Percentiles rank a stretch among this genome's conserved stretches.
These are phyloP conservation scores for Rhabdophis nuchalis DNA, from an alignment of 2,797 vertebrate genomes.

Conservation along the genomic window DNA sequence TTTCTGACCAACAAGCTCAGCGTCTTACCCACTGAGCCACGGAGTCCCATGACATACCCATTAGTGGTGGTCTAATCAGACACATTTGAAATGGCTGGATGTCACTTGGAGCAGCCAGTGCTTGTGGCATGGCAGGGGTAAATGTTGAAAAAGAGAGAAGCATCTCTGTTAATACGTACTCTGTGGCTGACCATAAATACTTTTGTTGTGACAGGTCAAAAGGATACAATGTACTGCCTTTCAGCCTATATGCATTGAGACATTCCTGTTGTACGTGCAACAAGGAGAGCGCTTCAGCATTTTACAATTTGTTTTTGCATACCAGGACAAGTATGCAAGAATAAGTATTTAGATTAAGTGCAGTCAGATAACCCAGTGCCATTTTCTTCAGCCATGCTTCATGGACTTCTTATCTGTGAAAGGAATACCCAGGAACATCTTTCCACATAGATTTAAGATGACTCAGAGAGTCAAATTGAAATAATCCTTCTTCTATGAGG, in stretches of 20 bases:
- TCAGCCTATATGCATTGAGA: conserved; percentile 20
- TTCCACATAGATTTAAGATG: conserved; percentile 14
- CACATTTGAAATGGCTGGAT: not conserved
- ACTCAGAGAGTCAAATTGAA: conserved; percentile 27
- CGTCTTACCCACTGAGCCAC: no score
- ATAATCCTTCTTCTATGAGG: conserved; percentile 14
- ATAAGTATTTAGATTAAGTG: conserved; percentile 36
- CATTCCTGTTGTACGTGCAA: conserved; percentile 9
- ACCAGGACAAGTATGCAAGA: conserved; percentile 44
- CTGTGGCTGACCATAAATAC: not conserved
- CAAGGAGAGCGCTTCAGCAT: conserved; percentile 39
- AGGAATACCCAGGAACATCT: conserved; percentile 23
- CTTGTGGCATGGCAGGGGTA: not conserved
- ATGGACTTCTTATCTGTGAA: conserved; percentile 46
- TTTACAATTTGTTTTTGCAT: conserved; percentile 62
- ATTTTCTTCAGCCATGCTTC: conserved; percentile 16
- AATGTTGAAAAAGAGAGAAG: not conserved
- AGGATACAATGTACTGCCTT: not conserved
- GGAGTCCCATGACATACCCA: not conserved
- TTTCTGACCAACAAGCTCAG: no score
- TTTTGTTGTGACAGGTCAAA: not conserved
- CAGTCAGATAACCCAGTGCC: conserved; percentile 43
- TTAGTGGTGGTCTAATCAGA: not conserved
- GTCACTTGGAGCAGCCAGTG: not conserved
- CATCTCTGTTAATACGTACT: not conserved